Base-by-base conservation (phyloP, 2,888 invertebrate species). In the Hetaerina titia region DNA sequence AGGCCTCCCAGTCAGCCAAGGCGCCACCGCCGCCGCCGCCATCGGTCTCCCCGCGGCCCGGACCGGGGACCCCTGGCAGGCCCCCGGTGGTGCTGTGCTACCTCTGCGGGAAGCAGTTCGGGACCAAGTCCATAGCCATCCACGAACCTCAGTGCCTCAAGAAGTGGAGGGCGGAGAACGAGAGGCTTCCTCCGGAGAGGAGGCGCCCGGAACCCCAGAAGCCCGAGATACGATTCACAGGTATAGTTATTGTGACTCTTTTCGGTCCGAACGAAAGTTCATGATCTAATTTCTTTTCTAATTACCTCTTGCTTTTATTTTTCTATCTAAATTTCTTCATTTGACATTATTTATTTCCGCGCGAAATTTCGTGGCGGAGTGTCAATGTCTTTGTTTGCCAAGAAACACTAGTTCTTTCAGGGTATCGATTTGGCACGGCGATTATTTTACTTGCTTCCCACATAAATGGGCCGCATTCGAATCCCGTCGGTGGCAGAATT, bases 71-170 rank as follows among this genome's bases (percentile, higher is more conserved):
- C 0, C 60, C 94, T 74, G 60, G 81, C 9, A 74, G 89, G 58
- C 31, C 95, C n/a, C 96, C 96, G 0, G 96, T 96, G n/a, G 96
- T 97, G 6, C 96, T 97, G 95, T 98, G 98, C 96, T 97, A 97
- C 96, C 97, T 98, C 95, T 98, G 98, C 96, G 98, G 98, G 4
- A 97, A 98, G 94, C 97, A 97, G 96, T 98, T 98, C 96, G 98
- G 98, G 58, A 97, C 97, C 2, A 97, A 97, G 96, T 98, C 98
- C 90, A 97, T 98, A 69, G 97, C 97, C 95, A 97, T 98, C 95
- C 98, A 98, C 96, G 98, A 98, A 96, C 98, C 98, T 2, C 97
- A 98, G 96, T 98, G 98, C 96, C 96, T 98, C 95, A 97, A 97
- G 96, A 98, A 98, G 96, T 98, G 97, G 97, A 97, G 97, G 69